Conservation (phyloP, 1,140 invertebrate species). For the Reticulitermes speratus region DNA sequence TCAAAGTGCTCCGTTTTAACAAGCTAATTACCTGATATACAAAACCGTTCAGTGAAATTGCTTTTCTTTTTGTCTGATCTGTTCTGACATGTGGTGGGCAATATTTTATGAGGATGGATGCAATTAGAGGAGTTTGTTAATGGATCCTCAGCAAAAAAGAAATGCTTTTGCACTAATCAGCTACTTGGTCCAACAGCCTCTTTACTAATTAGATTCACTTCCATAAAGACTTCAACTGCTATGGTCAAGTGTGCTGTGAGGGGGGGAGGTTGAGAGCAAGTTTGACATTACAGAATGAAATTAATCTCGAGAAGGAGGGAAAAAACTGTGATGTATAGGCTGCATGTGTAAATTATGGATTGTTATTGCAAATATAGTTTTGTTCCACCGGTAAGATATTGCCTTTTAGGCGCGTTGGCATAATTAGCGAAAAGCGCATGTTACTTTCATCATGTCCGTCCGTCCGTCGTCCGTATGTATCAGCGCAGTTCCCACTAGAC, state of each 20-base stretch:
- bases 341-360: too few species aligned
- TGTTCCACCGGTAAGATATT: too few species aligned
- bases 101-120: neutral
- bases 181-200: neutral
- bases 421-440: too few species aligned
- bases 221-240: neutral
- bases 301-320: neutral
- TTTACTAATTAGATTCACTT: neutral
- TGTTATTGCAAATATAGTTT: too few species aligned
- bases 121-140: neutral
- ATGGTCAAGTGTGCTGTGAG: neutral
- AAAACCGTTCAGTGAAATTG: neutral
- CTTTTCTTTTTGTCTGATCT: neutral
- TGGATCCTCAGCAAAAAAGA: neutral
- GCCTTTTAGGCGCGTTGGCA: too few species aligned
- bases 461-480: too few species aligned
- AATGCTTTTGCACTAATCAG: neutral
- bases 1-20: neutral
- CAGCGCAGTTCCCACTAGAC: too few species aligned
- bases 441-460: too few species aligned
- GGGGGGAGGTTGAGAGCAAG: neutral
- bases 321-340: neutral
- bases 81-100: neutral
- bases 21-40: conserved; percentile 6
- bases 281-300: neutral